Evolutionary conservation across 23 tunicate genomes (phyloP).

Genomic region (Trididemnum clinides): DNA sequence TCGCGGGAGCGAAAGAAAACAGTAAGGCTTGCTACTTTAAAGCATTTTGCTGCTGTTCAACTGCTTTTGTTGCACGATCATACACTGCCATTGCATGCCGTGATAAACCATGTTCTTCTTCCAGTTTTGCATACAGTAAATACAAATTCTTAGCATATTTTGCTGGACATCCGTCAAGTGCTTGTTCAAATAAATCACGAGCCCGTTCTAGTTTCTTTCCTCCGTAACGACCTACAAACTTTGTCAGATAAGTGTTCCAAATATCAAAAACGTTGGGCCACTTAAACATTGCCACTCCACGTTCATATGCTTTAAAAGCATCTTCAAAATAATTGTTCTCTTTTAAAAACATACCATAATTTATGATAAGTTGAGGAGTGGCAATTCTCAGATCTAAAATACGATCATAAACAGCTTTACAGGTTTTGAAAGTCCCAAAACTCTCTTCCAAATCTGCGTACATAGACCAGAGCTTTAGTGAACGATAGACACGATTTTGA

Average conservation of each 20-base stretch:
- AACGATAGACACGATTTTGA: conserved; percentile 91
- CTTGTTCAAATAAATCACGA: conserved; percentile 95
- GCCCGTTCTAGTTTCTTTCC: conserved; percentile 96
- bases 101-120: conserved; percentile 91
- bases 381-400: conserved; percentile 85
- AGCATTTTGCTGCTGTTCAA: conserved; percentile 67
- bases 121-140: conserved; percentile 90
- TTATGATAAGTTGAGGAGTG: conserved; percentile 95
- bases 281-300: conserved; percentile 94
- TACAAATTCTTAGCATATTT: conserved; percentile 86
- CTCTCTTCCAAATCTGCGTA: conserved; percentile 98
- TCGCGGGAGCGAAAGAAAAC: no score
- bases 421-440: conserved; percentile 86
- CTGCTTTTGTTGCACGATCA: conserved; percentile 81
- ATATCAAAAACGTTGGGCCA: conserved; percentile 98
- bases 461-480: conserved; percentile 96
- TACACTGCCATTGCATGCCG: conserved; percentile 93
- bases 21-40: neutral
- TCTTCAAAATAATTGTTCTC: conserved; percentile 98
- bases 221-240: conserved; percentile 80
- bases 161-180: conserved; percentile 78
- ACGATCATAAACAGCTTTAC: conserved; percentile 92
- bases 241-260: conserved; percentile 95
- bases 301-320: conserved; percentile 94
- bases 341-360: conserved; percentile 94